Evolutionary conservation across 2,888 invertebrate genomes (phyloP).

Genomic region (Andrena marginata): DNA sequence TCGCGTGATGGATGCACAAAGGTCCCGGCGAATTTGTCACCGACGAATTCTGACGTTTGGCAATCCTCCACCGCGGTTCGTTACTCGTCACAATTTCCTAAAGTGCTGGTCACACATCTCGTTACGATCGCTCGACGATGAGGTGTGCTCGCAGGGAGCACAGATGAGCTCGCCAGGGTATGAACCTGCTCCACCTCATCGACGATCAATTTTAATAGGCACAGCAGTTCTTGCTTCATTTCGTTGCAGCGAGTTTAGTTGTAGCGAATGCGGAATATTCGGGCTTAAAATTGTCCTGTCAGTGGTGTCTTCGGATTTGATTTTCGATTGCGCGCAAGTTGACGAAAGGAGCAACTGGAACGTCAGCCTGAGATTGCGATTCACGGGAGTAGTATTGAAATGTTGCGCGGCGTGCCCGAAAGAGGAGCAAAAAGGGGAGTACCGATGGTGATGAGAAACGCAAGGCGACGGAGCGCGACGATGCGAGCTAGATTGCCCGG

Average conservation of each 20-base stretch:
- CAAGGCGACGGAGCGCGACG: slow-evolving; percentile 60
- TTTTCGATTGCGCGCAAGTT: neutral
- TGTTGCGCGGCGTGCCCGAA: neutral
- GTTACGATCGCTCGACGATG: neutral
- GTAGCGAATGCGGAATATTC: too few species aligned
- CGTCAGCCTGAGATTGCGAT: neutral
- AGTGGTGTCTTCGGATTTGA: neutral
- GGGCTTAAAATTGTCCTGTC: too few species aligned
- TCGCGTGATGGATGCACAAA: slow-evolving; percentile 55
- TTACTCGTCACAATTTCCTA: slow-evolving; percentile 44
- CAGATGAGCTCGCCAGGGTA: neutral
- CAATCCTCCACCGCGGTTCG: slow-evolving; percentile 22
- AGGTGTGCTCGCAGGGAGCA: neutral
- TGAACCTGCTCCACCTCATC: neutral
- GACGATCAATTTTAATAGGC: too few species aligned
- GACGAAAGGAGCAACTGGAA: neutral
- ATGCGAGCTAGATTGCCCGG: slow-evolving; percentile 60
- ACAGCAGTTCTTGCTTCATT: too few species aligned
- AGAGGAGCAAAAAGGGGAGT: slow-evolving; percentile 8
- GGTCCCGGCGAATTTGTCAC: slow-evolving; percentile 33
- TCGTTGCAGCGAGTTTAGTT: too few species aligned
- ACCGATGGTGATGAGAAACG: slow-evolving; percentile 47
- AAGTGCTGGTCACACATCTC: slow-evolving; percentile 42
- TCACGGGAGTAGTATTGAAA: neutral
- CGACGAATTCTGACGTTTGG: slow-evolving; percentile 48